These are phyloP conservation scores for Sarcophaga rosellei DNA, from an alignment of 2,888 invertebrate species.

Conservation along the genomic window DNA sequence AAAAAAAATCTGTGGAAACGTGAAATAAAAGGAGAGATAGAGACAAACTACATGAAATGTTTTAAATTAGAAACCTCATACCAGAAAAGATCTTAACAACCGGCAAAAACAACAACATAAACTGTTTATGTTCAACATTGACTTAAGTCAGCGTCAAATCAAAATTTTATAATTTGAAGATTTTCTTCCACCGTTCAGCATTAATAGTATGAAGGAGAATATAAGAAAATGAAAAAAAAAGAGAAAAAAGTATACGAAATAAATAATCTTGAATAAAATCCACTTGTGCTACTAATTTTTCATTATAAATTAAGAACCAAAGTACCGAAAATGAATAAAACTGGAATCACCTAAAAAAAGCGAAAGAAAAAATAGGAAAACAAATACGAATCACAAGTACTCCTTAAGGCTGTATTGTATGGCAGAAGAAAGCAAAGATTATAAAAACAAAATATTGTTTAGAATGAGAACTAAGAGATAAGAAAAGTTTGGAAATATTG, in stretches of 20 bases:
- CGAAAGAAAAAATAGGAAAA: not conserved
- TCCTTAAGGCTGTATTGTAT: not conserved
- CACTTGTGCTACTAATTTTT: conserved; percentile 65
- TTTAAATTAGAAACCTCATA: conserved; percentile 61
- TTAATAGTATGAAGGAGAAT: not conserved
- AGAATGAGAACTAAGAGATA: not conserved
- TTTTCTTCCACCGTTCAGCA: conserved; percentile 50
- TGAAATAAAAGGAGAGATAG: not conserved
- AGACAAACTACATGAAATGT: conserved; percentile 29
- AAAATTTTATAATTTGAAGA: conserved; percentile 56
- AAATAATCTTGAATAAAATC: conserved; percentile 60
- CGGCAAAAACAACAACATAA: not conserved
- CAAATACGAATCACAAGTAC: not conserved
- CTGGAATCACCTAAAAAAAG: not conserved
- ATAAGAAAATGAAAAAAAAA: conserved; percentile 26
- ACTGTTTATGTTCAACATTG: conserved; percentile 13
- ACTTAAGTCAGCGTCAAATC: conserved; percentile 65
- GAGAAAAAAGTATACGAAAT: conserved; percentile 24
- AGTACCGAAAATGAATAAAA: not conserved
- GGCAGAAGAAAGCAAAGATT: not conserved
- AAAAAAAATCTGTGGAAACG: conserved; percentile 20
- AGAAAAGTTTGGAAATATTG: conserved; percentile 13
- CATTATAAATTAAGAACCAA: conserved; percentile 51
- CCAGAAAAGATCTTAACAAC: not conserved
- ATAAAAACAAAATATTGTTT: not conserved